These are phyloP conservation scores for Cheilinus undulatus DNA, from an alignment of 2,113 vertebrate species.

Conservation along the genomic window DNA sequence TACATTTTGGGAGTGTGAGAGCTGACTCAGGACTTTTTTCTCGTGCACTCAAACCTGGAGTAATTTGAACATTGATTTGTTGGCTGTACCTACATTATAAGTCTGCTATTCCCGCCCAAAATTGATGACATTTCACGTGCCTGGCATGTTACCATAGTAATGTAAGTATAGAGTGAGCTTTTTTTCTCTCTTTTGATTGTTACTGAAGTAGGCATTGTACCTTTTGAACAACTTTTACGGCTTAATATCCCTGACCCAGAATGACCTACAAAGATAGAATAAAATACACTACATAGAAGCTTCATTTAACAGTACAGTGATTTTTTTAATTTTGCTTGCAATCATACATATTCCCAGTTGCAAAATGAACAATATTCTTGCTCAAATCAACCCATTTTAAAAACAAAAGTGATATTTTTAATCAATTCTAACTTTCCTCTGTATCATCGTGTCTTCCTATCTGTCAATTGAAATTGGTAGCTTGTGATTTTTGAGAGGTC, in stretches of 20 bases:
- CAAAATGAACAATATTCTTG: background rate
- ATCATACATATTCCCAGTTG: background rate
- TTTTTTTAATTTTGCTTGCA: constrained; percentile 4
- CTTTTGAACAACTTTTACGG: constrained; percentile 15
- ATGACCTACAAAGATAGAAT: constrained; percentile 7
- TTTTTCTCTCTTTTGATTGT: constrained; percentile 33
- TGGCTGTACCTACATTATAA: constrained; percentile 59
- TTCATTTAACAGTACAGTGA: background rate
- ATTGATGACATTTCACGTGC: constrained; percentile 61
- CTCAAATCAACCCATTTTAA: background rate
- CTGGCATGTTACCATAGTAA: constrained; percentile 38
- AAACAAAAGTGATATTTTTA: background rate
- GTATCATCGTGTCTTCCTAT: constrained; percentile 30
- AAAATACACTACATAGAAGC: background rate
- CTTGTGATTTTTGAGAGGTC: constrained; percentile 54
- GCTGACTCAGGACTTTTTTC: constrained; percentile 55
- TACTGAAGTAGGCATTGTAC: constrained; percentile 1
- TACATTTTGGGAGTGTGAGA: constrained; percentile 69
- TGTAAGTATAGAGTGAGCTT: constrained; percentile 32
- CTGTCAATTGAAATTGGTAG: constrained; percentile 52
- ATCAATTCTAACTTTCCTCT: background rate
- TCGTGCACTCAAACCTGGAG: constrained; percentile 52
- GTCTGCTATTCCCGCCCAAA: constrained; percentile 76
- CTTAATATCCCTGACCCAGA: constrained; percentile 2
- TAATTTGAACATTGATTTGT: constrained; percentile 73